Base-by-base conservation (phyloP, 2,113 vertebrate species). In the Canis aureus region DNA sequence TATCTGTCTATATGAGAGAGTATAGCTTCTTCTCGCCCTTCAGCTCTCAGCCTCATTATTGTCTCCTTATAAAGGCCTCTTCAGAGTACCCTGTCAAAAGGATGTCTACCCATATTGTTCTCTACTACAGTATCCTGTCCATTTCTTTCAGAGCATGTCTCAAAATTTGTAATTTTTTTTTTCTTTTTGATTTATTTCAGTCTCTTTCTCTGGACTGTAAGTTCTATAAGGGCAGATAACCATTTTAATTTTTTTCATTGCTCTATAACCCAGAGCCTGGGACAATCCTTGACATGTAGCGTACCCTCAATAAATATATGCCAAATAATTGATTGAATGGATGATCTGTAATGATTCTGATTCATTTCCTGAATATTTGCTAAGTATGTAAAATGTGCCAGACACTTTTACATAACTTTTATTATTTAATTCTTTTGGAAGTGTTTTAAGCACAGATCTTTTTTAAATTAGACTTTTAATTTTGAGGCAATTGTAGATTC, bases 101-200 rank as follows among this genome's bases (percentile, higher is more conserved):
- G 67, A 69, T 27, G 5, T 35, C 27, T 3, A 67, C 57, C 10
- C 13, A 20, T 35, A 27, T 62, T 55, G 32, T 17, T 78, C 29
- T 53, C 16, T 57, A 71, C 91, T 60, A 62, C 27, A 91, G 23
- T 25, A 74, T 29, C 20, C 22, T 93, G 10, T 90, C 22, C 17
- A 64, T 81, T 92, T 91, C 59, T 35, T 87, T 76, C 49, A 90
- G 32, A 86, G 35, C 11, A 80, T n/a, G 53, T 88, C 73, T 78
- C 82, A 87, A 94, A 87, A 94, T 66, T 57, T 71, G 25, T 71
- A 57, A 71, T 84, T 92, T 83, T 76, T 43, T 43, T 74, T 43
- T 74, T 3, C 13, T 51, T 94, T 57, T 66, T 84, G 10, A 22
- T 62, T 91, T 89, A 57, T 49, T 83, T 69, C 51, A 53, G 35